Evolutionary conservation across 2,113 vertebrate genomes (phyloP).

Genomic region (Malurus elegans): DNA sequence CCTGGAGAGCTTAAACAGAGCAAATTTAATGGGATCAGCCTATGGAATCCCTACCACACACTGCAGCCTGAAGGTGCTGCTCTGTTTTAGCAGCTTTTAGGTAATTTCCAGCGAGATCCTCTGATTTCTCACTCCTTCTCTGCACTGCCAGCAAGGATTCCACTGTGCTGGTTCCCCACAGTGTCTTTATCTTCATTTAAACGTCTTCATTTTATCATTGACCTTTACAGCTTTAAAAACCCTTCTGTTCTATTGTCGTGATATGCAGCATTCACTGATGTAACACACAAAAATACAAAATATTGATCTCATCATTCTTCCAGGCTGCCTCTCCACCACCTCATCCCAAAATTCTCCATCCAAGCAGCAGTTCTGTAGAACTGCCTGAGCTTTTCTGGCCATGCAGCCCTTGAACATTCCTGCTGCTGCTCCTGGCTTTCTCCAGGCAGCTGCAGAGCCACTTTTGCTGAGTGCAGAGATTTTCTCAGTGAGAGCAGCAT

Average conservation of each 20-base stretch:
- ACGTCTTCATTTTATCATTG: neutral
- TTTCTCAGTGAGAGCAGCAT: neutral
- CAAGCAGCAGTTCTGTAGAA: fast-evolving
- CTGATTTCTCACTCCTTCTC: neutral
- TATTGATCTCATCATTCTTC: neutral
- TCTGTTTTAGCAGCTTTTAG: neutral
- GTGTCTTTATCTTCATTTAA: neutral
- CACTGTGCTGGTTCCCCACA: neutral
- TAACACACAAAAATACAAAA: neutral
- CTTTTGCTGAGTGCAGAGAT: neutral
- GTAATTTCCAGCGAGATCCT: neutral
- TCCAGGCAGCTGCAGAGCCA: neutral
- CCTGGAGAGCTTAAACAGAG: neutral
- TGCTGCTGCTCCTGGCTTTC: neutral
- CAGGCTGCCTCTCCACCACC: neutral
- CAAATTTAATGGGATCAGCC: neutral
- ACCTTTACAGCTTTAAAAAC: neutral
- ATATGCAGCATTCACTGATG: neutral
- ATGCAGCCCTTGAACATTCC: neutral
- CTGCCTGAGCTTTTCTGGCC: neutral
- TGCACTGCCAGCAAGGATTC: neutral
- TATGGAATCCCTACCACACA: neutral
- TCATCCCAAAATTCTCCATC: neutral
- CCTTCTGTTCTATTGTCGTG: neutral
- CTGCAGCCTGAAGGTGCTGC: neutral